Evolutionary conservation across 1,140 invertebrate species (phyloP), one percentile per base, ranked within the genome.

Genomic region (Battus philenor): DNA sequence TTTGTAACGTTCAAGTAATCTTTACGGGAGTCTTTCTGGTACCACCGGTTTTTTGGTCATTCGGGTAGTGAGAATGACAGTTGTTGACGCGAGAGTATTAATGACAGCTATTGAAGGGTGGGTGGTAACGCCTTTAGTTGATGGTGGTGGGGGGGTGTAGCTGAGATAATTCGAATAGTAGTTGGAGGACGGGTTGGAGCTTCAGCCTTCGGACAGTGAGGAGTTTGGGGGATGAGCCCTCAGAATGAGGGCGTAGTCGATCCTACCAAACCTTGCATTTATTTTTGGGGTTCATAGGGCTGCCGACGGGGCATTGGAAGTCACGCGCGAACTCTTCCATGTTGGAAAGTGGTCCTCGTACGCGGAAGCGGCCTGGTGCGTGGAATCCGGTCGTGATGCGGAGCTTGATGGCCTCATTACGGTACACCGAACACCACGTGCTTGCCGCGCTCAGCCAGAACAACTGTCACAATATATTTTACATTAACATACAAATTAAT

Each of bases 311-410:
- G 80, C 97, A 99, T 31, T 93, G 91, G 83, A 97, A 98, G 76
- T 97, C 95, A 44, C 88, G 79, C 0, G 94, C 87, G 82, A 98
- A 99, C 44, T 97, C 93, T 33, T 91, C 88, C 86, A 94, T 93
- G 74, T 99, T 99, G 18, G 95, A 94, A 9, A 98, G 79, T 0
- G 96, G 94, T 2, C 97, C 96, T 29, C 94, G 87, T 0, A 98
- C 94, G 20, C 96, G 91, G 88, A 93, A 96, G 45, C 91, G 88
- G 12, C 91, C 91, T 0, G 94, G 94, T 10, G 93, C 94, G 69
- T 95, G 93, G 49, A 90, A 88, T 39, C 94, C 89, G 31, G 93
- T 94, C 2, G 92, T 90, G 50, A 95, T 92, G 15, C 91, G 87
- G 44, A 94, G 85, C 58, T 91, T 92, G 18, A 93, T 83, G 1